phyloP scores from a whole-genome alignment of 2,888 invertebrate species.

The Hirtodrosophila histrioides region DNA sequence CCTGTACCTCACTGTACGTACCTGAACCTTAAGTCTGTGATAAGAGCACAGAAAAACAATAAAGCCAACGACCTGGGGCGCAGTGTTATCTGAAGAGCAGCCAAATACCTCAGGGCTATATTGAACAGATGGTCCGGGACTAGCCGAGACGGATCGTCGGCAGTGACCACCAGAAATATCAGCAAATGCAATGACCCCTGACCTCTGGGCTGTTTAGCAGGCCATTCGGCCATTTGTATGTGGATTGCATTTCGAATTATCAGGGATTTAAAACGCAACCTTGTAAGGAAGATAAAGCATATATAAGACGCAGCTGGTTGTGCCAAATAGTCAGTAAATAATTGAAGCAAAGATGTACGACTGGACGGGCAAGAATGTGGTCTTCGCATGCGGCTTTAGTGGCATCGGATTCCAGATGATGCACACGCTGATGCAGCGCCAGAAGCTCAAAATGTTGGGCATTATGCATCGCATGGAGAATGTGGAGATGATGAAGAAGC shows the following conservation, averaged over 20 bases:
- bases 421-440: slow-evolving; percentile 76
- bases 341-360: slow-evolving; percentile 72
- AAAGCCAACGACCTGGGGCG: slow-evolving; percentile 23
- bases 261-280: background rate
- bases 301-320: slow-evolving; percentile 21
- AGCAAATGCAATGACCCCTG: slow-evolving; percentile 24
- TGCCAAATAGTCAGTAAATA: background rate
- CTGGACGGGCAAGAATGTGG: slow-evolving; percentile 80
- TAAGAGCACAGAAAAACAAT: slow-evolving; percentile 24
- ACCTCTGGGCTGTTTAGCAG: slow-evolving; percentile 2
- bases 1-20: background rate
- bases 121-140: background rate
- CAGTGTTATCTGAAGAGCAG: slow-evolving; percentile 25
- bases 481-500: slow-evolving; percentile 77
- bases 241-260: slow-evolving; percentile 1
- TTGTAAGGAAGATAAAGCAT: background rate
- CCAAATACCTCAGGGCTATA: slow-evolving; percentile 11
- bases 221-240: no score
- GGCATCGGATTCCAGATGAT: slow-evolving; percentile 80
- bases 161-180: slow-evolving; percentile 23
- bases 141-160: slow-evolving; percentile 20
- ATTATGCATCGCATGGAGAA: slow-evolving; percentile 81
- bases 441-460: slow-evolving; percentile 75
- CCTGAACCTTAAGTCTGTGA: slow-evolving; percentile 9
- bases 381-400: slow-evolving; percentile 78